These are phyloP conservation scores for Tyto alba DNA, from an alignment of 2,113 vertebrate genomes.

Conservation along the genomic window DNA sequence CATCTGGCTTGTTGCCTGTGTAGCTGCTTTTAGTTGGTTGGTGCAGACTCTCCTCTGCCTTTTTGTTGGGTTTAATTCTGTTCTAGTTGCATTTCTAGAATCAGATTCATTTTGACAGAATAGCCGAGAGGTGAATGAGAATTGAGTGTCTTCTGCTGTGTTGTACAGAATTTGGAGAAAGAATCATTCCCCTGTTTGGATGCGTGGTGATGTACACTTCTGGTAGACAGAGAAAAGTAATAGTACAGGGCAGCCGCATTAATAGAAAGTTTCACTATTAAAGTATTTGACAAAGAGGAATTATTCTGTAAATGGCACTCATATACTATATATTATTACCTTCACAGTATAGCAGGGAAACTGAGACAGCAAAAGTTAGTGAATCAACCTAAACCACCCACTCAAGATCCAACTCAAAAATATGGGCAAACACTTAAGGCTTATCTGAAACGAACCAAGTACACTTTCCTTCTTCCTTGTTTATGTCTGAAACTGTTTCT, in stretches of 20 bases:
- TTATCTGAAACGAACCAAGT: background rate
- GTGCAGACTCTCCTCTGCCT: background rate
- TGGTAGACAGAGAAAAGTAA: background rate
- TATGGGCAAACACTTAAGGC: background rate
- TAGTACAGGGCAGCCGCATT: background rate
- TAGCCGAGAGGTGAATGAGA: background rate
- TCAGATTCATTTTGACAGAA: background rate
- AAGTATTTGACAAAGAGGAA: background rate
- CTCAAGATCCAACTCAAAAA: background rate
- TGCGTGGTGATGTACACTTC: background rate
- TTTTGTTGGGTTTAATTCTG: background rate
- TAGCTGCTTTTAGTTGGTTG: background rate
- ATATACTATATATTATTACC: background rate
- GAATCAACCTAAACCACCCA: background rate
- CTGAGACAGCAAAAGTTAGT: background rate
- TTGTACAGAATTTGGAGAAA: background rate
- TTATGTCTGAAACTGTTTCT: background rate
- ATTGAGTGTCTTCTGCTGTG: background rate
- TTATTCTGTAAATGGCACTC: background rate
- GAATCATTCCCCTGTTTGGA: background rate
- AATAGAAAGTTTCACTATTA: background rate
- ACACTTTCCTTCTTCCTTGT: background rate
- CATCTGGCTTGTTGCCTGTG: accelerated
- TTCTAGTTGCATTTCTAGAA: background rate
- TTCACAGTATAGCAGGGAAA: background rate